Base-by-base conservation (phyloP, 2,797 vertebrate species). In the Babyrousa celebensis region DNA sequence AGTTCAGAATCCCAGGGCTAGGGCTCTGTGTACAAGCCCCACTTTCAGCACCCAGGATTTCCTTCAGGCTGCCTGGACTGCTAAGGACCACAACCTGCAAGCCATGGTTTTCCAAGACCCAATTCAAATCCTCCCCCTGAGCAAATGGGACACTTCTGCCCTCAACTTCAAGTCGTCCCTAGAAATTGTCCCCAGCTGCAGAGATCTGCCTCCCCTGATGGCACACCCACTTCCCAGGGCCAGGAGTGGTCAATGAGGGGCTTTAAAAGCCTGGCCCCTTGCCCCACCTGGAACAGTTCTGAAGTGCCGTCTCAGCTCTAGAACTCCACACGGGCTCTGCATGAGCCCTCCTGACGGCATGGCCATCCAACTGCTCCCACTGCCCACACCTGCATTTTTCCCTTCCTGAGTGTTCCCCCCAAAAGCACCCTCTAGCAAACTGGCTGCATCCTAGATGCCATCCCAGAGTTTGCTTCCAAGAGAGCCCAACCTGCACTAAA, bases 261-360 rank as follows among this genome's bases (percentile, higher is more conserved):
- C 20, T 15, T 29, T 12, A 32, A 74, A 52, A 32, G 4, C 48
- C 54, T 48, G 48, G 36, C 1, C 27, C 43, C 58, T 27, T n/a
- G 5, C 36, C 29, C 54, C 85, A 16, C 36, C 48, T 15, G 58
- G n/a, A 60, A 14, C 20, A 25, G 23, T 16, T 32, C 52, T 29
- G 20, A 75, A 63, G 40, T 29, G 21, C 32, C 18, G 4, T 56
- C 32, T 32, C 87, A 43, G 25, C 29, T 82, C 67, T 63, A 27
- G 65, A 87, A 52, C 15, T 85, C 32, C 12, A 5, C 2, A 11
- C 0, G 0, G 18, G 6, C 5, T 43, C 70, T 58, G 52, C 83
- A 48, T 27, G 15, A 40, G 74, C 15, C 78, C 43, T 62, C 20
- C 0, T 18, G 60, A 36, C 56, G 27, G 16, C 36, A 14, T 0